Evolutionary conservation across 2,797 vertebrate genomes (phyloP).

Genomic region (Buphagus erythrorhynchus): DNA sequence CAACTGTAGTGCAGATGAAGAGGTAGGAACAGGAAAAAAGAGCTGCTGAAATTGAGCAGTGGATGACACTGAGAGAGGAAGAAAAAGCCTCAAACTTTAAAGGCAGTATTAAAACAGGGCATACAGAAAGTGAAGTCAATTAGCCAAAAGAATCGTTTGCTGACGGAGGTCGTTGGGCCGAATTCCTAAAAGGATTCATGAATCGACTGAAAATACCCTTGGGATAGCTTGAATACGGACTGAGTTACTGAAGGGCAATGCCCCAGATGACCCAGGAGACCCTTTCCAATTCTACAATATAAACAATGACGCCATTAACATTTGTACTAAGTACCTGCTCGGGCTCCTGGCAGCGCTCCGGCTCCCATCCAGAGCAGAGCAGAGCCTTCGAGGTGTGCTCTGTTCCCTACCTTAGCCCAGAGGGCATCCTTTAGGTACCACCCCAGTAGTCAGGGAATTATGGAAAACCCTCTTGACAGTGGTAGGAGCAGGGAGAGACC

Average conservation of each 20-base stretch:
- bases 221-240: conserved; percentile 53
- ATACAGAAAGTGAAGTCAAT: conserved; percentile 41
- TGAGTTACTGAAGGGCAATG: conserved; percentile 68
- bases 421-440: neutral
- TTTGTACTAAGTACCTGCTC: conserved; percentile 50
- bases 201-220: conserved; percentile 60
- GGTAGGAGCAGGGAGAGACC: neutral
- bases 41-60: neutral
- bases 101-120: conserved; percentile 2
- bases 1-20: neutral
- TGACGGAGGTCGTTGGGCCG: conserved; percentile 7
- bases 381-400: neutral
- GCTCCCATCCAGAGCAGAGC: neutral
- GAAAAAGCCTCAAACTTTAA: conserved; percentile 50
- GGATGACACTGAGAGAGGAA: neutral
- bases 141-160: conserved; percentile 53
- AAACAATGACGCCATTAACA: conserved; percentile 67
- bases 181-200: conserved; percentile 64
- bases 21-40: neutral
- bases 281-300: conserved; percentile 60
- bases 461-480: neutral
- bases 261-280: conserved; percentile 67
- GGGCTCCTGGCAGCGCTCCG: neutral
- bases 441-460: neutral
- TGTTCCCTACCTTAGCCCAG: neutral